Evolutionary conservation across 2,113 vertebrate species (phyloP), one percentile per base, ranked within the genome.

Genomic region (Mastomys natalensis): DNA sequence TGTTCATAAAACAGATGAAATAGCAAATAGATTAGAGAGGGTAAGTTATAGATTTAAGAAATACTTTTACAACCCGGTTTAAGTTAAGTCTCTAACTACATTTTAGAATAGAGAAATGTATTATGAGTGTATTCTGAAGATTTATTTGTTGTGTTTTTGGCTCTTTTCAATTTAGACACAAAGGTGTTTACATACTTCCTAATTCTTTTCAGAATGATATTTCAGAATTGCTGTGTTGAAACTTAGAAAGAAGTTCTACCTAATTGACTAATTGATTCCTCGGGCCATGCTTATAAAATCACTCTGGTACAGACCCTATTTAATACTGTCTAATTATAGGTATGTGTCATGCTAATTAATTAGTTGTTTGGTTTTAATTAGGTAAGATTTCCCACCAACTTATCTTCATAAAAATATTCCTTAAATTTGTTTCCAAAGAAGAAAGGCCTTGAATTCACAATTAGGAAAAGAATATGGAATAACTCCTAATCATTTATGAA

Each of bases 21-120:
- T 94, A 97, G 72, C 96, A 98, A 78, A 64, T 55, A 86, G 89
- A 45, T 60, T 98, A 92, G 97, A 92, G 24, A 55, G 80, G 76
- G 58, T n/a, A 98, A 94, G 37, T 90, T 95, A 97, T 90, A 78
- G 96, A 90, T 95, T 48, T 84, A 82, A 17, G 11, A 82, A 91
- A 31, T 29, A 58, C 37, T 95, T 87, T 13, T 2, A 74, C 9
- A 97, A 48, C 60, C 72, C 90, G 97, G 91, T 91, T 97, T 66
- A 55, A 85, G 74, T 72, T 43, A 96, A 94, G 9, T 96, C 86
- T 78, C 78, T 77, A 43, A 88, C 22, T 70, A 89, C 55, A 92
- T 95, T 87, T 72, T 7, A 88, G 55, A 66, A 92, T 58, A 78
- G 11, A 87, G 13, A 94, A 91, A 86, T 29, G 3, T 43, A 62